These are phyloP conservation scores for Drosophila murphyi DNA, from an alignment of 1,140 invertebrate species.

Conservation along the genomic window DNA sequence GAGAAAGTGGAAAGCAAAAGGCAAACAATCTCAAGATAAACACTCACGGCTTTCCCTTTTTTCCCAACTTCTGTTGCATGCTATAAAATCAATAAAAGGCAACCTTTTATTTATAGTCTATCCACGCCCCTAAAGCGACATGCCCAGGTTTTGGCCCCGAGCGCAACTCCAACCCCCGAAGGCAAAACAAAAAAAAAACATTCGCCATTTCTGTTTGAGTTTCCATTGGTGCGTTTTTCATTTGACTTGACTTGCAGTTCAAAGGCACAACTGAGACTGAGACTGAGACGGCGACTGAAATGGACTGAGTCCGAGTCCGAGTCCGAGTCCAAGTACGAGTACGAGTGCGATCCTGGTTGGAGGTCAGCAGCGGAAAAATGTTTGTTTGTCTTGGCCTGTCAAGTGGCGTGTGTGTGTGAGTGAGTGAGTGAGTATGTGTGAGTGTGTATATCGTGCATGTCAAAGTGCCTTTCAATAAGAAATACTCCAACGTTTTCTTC, in stretches of 20 bases:
- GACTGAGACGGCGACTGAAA: not conserved
- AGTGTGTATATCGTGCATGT: constrained; percentile 59
- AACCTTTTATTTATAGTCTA: constrained; percentile 78
- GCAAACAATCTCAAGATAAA: constrained; percentile 74
- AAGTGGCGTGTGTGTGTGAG: constrained; percentile 45
- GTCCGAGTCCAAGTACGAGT: constrained; percentile 8
- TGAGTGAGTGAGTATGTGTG: constrained; percentile 19
- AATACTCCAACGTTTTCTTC: constrained; percentile 41
- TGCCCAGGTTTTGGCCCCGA: constrained; percentile 7
- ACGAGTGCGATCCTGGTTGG: constrained; percentile 43
- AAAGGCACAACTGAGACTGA: constrained; percentile 53
- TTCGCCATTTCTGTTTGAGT: constrained; percentile 71
- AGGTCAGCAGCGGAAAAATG: constrained; percentile 60
- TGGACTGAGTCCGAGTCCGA: not conserved
- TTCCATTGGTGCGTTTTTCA: constrained; percentile 70
- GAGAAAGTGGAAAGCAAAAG: constrained; percentile 40
- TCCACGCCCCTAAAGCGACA: constrained; percentile 39
- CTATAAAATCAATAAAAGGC: constrained; percentile 66
- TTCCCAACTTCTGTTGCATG: constrained; percentile 18
- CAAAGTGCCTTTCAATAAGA: constrained; percentile 70
- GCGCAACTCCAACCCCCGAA: constrained; percentile 2
- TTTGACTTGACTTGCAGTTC: constrained; percentile 80
- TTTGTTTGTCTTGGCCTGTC: constrained; percentile 61
- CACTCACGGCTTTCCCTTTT: constrained; percentile 60
- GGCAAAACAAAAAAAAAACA: constrained; percentile 40